Base-by-base conservation (phyloP, 2,113 vertebrate genomes). In the Addax nasomaculatus region DNA sequence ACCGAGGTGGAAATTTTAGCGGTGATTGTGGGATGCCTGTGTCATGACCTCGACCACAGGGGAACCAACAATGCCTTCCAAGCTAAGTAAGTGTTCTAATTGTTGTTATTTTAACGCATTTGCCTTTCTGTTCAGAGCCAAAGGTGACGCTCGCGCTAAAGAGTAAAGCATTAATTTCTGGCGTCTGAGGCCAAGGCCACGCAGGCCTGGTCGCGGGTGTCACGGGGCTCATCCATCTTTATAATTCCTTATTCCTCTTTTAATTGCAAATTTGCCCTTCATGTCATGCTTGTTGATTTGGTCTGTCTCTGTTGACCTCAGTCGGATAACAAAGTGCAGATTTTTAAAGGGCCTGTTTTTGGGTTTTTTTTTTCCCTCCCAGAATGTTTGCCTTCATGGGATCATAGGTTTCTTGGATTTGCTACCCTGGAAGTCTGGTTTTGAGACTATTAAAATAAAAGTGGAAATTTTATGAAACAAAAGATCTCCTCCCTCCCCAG, bases 1-100 rank as follows among this genome's bases (percentile, higher is more conserved):
- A 99, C 99, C 9, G 99, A 99, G 95, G 99, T 99, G 98, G 99
- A 99, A 99, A 99, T 99, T 98, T 99, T 99, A 98, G 99, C 99
- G 1, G 99, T 99, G 96, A 99, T 99, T 97, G 99, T 99, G 96
- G 99, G 99, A 96, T 99, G 99, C 98, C 99, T 99, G 94, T 99
- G 99, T 99, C 99, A 99, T 0, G 99, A 99, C 99, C 99, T 99
- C 97, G 99, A 99, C 99, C 99, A 99, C 99, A 99, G 99, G 98
- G 99, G 99, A 98, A 99, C 99, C 98, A 99, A 99, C 99, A 99
- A 99, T 96, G 99, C 99, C 98, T 99, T 99, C 98, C 99, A 99
- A 98, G 99, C 99, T 96, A 99, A 99, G 99, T 99, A 99, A 99
- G 99, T 99, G 95, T 97, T 98, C 98, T 98, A 96, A 98, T 98